A percentile compares a stretch with the other conserved stretches of the same genome.
Conservation (phyloP, 2,113 vertebrate genomes). For the Cettia cetti region DNA sequence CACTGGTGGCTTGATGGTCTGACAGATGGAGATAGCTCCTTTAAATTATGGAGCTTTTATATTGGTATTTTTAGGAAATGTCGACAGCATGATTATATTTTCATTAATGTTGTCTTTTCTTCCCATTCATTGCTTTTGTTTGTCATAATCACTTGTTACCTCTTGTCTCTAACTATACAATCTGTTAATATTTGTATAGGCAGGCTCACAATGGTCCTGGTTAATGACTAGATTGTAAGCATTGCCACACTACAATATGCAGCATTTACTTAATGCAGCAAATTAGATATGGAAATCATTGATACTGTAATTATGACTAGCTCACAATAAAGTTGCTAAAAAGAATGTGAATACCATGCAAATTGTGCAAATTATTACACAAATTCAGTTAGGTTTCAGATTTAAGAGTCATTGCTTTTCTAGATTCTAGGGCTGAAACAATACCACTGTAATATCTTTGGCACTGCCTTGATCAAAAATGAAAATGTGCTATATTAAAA, state of each 20-base stretch:
- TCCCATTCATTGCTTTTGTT: conserved; percentile 14
- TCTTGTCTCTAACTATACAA: background rate
- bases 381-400: background rate
- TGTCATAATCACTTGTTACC: background rate
- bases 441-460: background rate
- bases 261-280: background rate
- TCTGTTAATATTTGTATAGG: background rate
- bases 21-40: background rate
- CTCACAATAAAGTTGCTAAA: background rate
- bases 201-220: background rate
- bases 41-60: conserved; percentile 22
- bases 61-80: conserved; percentile 3
- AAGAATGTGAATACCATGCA: background rate
- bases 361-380: background rate
- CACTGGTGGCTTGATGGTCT: background rate
- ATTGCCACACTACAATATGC: background rate
- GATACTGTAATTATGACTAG: background rate
- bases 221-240: background rate
- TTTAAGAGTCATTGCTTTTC: background rate
- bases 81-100: conserved; percentile 9
- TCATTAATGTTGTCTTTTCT: conserved; percentile 30
- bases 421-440: background rate
- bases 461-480: background rate
- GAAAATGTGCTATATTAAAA: background rate
- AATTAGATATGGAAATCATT: background rate